A percentile compares a stretch with the other conserved stretches of the same genome.
phyloP scores from a whole-genome alignment of 2,797 vertebrate species.

The Acipenser ruthenus region DNA sequence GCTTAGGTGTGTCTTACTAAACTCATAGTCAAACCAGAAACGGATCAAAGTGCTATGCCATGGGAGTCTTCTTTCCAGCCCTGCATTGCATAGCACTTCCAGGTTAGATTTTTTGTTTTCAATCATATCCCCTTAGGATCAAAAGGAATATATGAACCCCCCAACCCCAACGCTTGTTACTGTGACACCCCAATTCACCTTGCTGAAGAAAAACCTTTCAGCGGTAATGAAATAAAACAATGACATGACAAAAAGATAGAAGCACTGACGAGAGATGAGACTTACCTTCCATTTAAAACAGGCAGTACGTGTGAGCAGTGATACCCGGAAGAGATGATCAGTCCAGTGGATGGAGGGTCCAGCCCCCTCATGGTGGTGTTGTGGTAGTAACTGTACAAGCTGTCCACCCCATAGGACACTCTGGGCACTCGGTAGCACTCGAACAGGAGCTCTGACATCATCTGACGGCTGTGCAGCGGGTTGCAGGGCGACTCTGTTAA shows the following conservation, averaged over 20 bases:
- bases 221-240: too few relatives aligned
- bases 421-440: slow-evolving; percentile 85
- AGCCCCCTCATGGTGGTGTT: slow-evolving; percentile 47
- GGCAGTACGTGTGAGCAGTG: slow-evolving; percentile 91
- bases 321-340: slow-evolving; percentile 85
- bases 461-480: slow-evolving; percentile 86
- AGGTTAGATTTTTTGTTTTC: too few relatives aligned
- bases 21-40: too few relatives aligned
- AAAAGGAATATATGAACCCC: background rate
- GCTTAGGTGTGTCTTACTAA: too few relatives aligned
- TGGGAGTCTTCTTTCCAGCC: too few relatives aligned
- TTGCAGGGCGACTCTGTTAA: slow-evolving; percentile 88
- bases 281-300: slow-evolving; percentile 83
- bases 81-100: too few relatives aligned
- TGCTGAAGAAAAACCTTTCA: too few relatives aligned
- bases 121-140: too few relatives aligned
- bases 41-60: too few relatives aligned
- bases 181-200: too few relatives aligned
- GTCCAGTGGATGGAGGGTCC: slow-evolving; percentile 54
- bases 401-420: slow-evolving; percentile 85
- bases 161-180: too few relatives aligned
- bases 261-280: background rate
- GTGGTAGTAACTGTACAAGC: slow-evolving; percentile 82
- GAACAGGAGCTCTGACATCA: slow-evolving; percentile 93
- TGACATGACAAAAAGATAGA: too few relatives aligned